Conservation (phyloP, 2,888 invertebrate genomes). For the Prenolepis imparis region DNA sequence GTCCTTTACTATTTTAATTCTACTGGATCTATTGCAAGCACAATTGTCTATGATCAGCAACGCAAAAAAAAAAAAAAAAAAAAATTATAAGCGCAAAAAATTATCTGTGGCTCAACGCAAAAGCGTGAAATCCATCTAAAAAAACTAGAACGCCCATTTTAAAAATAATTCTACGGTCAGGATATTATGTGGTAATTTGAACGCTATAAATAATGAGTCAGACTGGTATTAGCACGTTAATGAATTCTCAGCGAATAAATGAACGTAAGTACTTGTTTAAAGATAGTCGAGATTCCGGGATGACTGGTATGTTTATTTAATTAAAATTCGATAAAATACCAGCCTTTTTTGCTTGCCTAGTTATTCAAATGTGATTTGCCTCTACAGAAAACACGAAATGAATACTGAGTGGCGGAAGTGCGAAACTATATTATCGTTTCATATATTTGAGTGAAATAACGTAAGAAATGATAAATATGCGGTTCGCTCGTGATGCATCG, state of each 20-base stretch:
- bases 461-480: not conserved
- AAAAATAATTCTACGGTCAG: constrained; percentile 26
- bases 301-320: not conserved
- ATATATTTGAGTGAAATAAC: not conserved
- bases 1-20: too few relatives aligned
- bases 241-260: constrained; percentile 31
- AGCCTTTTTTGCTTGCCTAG: not conserved
- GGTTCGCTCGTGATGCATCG: not conserved
- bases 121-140: not conserved
- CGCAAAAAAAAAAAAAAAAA: constrained; percentile 22
- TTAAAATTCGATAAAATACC: constrained; percentile 31
- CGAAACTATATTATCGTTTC: not conserved
- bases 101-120: constrained; percentile 11
- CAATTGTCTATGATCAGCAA: constrained; percentile 1
- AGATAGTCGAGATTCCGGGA: constrained; percentile 6
- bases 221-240: constrained; percentile 26
- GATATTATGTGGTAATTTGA: constrained; percentile 28
- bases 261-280: constrained; percentile 31
- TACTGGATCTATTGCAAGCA: constrained; percentile 3
- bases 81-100: not conserved
- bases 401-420: not conserved
- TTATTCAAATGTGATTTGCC: not conserved
- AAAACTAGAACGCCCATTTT: constrained; percentile 26
- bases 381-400: not conserved
- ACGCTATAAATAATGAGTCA: constrained; percentile 42